Base-by-base conservation (phyloP, 2,888 invertebrate genomes). In the Clivina fossor region DNA sequence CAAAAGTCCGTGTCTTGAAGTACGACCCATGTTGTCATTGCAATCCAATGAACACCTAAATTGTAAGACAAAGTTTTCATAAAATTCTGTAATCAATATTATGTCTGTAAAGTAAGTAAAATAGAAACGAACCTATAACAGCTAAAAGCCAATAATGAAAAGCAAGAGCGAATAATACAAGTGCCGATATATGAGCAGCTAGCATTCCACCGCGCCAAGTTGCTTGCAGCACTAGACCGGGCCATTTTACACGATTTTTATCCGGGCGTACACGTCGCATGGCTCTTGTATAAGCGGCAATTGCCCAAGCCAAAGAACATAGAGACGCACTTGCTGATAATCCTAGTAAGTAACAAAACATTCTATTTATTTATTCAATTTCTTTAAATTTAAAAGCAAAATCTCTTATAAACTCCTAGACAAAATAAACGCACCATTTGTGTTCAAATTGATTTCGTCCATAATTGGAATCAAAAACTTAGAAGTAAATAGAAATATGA, bases 1-100 rank as follows among this genome's bases (percentile, higher is more conserved):
- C 84, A 85, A 67, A 84, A 83, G 47, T 80, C 80, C 0, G 84
- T 84, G 61, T 82, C 80, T 65, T 84, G 82, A 3, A 78, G 73
- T 2, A 82, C 74, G 38, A 85, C 80, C 84, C 85, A 86, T 50
- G 80, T 70, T 0, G 82, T 82, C 84, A 85, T 85, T 11, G 77
- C 76, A 19, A 80, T 66, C 82, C 84, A 84, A 66, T 85, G 85
- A 28, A 82, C 63, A 59, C 79, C 55, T 55, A n/a, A n/a, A n/a
- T n/a, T n/a, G 28, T 2, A 63, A 60, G 37, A 55, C 32, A 53
- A 49, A n/a, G n/a, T n/a, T n/a, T n/a, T n/a, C n/a, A n/a, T n/a
- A n/a, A n/a, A n/a, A n/a, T n/a, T n/a, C n/a, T n/a, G n/a, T n/a
- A n/a, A n/a, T n/a, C n/a, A n/a, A n/a, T n/a, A n/a, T n/a, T n/a